Percentiles rank a stretch among this genome's conserved stretches.
Evolutionary conservation across 1,140 invertebrate species (phyloP).

Genomic region (Geopemphigus sp.): DNA sequence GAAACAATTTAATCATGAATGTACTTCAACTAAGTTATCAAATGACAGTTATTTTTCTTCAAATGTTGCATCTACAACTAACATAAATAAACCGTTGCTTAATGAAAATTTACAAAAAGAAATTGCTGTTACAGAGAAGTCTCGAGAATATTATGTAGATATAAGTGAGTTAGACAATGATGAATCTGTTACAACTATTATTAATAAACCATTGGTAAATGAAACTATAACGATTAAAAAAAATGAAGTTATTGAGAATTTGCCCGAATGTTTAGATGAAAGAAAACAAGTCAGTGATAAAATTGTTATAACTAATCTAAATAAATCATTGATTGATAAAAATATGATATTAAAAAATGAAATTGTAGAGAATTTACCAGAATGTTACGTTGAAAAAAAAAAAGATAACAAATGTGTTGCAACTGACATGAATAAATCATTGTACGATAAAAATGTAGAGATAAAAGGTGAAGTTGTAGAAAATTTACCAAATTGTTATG

Average conservation of each 20-base stretch:
- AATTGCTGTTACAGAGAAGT: not conserved
- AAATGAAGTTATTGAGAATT: not conserved
- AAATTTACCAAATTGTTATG: not conserved
- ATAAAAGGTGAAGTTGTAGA: not conserved
- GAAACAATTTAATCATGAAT: constrained; percentile 7
- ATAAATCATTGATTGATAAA: not conserved
- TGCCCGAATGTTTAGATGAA: not conserved
- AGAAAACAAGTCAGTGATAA: not conserved
- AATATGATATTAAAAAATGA: not conserved
- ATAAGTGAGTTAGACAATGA: not conserved
- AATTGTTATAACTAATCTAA: not conserved
- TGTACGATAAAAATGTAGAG: not conserved
- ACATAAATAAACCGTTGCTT: not conserved
- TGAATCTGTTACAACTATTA: not conserved
- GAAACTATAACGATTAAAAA: not conserved
- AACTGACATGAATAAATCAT: not conserved
- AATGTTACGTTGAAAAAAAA: not conserved
- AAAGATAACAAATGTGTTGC: not conserved
- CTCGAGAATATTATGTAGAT: not conserved
- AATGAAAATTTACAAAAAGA: not conserved
- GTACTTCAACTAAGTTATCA: not conserved
- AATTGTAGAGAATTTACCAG: not conserved
- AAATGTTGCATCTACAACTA: not conserved
- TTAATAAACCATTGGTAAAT: too few species aligned
- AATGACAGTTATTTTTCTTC: not conserved